A percentile compares a stretch with the other conserved stretches of the same genome.
These are phyloP conservation scores for Cassiopea xamachana DNA, from an alignment of 30 jellyfish, hydroid and myxozoan genomes.

Conservation along the genomic window DNA sequence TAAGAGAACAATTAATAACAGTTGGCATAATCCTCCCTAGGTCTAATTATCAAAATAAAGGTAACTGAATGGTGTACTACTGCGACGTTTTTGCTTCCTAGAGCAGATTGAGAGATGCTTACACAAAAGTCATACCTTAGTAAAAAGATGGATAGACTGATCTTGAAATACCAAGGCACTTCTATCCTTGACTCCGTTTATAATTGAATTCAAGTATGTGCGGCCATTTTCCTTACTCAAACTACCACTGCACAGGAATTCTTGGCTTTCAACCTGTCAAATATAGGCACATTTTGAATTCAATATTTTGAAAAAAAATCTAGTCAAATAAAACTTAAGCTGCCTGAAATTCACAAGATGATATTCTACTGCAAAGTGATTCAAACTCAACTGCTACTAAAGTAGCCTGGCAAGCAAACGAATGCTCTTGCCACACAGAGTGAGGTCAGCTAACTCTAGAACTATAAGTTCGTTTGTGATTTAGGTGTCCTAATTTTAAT, in stretches of 20 bases:
- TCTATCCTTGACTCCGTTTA: conserved; percentile 71
- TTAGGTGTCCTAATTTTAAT: no score
- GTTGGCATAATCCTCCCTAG: no score
- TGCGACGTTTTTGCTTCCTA: neutral
- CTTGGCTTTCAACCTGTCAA: conserved; percentile 67
- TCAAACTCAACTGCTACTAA: no score
- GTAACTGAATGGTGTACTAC: no score
- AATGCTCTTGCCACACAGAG: no score
- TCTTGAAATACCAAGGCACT: conserved; percentile 67
- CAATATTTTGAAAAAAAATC: neutral
- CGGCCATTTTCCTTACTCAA: conserved; percentile 45
- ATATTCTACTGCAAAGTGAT: no score
- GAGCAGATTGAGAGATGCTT: neutral
- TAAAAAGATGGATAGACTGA: conserved; percentile 78
- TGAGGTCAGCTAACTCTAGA: no score
- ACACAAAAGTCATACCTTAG: conserved; percentile 55
- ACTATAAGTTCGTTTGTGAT: no score
- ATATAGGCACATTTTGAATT: neutral
- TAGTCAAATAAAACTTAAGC: neutral
- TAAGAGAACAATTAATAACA: no score
- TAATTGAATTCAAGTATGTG: conserved; percentile 39
- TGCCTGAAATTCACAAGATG: neutral
- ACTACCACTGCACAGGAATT: conserved; percentile 67
- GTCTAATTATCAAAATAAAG: no score
- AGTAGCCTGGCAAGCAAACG: no score